These are phyloP conservation scores for Palaemon carinicauda DNA, from an alignment of 1,140 invertebrate genomes.

Conservation along the genomic window DNA sequence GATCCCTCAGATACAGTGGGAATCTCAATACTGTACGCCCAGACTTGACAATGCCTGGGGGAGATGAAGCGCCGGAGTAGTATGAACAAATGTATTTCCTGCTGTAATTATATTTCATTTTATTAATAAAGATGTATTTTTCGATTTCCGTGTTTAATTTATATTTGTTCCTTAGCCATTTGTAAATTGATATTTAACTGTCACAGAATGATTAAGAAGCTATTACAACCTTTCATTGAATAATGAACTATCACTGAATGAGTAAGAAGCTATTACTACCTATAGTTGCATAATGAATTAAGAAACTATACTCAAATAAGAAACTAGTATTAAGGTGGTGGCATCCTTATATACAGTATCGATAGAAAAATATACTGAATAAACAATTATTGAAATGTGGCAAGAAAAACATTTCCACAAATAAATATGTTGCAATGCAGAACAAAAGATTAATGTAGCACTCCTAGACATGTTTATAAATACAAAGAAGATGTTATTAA, in stretches of 20 bases:
- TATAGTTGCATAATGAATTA: not conserved
- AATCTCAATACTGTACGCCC: conserved; percentile 1
- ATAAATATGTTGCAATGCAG: not conserved
- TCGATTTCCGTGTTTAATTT: not conserved
- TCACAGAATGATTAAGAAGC: no score
- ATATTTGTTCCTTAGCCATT: not conserved
- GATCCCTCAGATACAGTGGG: not conserved
- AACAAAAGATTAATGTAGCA: not conserved
- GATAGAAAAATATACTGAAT: not conserved
- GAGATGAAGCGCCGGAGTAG: not conserved
- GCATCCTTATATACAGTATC: not conserved
- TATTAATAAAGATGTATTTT: conserved; percentile 4
- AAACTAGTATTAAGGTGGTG: not conserved
- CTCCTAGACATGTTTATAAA: not conserved
- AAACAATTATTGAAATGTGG: conserved; percentile 4
- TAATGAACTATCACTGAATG: not conserved
- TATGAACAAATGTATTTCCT: not conserved
- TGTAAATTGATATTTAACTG: not conserved
- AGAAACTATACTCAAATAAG: conserved; percentile 1
- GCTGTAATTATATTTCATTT: not conserved
- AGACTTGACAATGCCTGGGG: not conserved
- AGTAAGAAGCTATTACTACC: not conserved
- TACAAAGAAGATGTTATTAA: not conserved
- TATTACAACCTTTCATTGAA: no score
- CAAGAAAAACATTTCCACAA: not conserved